Evolutionary conservation across 2,888 invertebrate species (phyloP).

Genomic region (Mactromeris polynyma): DNA sequence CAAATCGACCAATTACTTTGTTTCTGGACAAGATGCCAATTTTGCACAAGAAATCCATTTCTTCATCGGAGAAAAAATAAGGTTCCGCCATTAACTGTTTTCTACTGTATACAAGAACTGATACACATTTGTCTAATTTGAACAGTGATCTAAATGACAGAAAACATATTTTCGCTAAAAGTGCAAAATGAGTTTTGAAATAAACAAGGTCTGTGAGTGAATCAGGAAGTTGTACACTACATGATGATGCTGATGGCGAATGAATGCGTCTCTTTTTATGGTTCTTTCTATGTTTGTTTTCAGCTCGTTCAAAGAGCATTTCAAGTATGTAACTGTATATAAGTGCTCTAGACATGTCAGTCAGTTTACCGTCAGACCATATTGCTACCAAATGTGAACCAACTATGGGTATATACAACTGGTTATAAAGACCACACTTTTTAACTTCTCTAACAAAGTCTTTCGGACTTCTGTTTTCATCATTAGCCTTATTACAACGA

Average conservation of each 20-base stretch:
- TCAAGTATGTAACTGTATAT: not conserved
- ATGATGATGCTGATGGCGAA: not conserved
- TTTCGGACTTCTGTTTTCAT: not conserved
- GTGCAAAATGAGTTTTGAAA: not conserved
- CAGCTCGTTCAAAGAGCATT: not conserved
- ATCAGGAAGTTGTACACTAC: not conserved
- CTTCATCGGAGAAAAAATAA: not conserved
- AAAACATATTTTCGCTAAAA: not conserved
- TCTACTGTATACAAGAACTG: not conserved
- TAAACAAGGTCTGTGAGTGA: not conserved
- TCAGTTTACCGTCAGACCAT: not conserved
- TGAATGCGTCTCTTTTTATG: not conserved
- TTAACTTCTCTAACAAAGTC: not conserved
- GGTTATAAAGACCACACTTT: not conserved
- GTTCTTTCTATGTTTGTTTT: no score
- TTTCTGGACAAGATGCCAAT: not conserved
- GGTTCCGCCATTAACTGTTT: not conserved
- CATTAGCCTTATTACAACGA: not conserved
- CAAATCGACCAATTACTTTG: not conserved
- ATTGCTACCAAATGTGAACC: not conserved
- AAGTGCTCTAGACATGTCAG: not conserved
- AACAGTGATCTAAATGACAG: not conserved
- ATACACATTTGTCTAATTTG: not conserved
- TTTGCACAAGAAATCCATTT: not conserved
- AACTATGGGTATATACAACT: not conserved